phyloP scores from a whole-genome alignment of 2,113 vertebrate genomes.

The Triplophysa tibetana region DNA sequence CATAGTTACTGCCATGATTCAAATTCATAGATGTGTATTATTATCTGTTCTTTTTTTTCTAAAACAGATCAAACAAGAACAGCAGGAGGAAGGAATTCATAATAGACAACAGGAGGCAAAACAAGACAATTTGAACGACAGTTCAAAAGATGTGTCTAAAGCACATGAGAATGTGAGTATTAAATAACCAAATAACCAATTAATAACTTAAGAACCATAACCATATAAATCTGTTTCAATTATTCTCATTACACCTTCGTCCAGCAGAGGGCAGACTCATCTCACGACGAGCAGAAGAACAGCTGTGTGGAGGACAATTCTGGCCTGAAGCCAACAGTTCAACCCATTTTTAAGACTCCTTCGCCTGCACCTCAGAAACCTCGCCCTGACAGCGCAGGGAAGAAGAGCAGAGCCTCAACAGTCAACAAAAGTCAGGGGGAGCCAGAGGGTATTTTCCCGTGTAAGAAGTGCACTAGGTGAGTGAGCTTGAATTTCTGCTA shows the following conservation, averaged over 20 bases:
- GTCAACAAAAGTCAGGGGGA: slow-evolving; percentile 70
- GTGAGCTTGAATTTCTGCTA: neutral
- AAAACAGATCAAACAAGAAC: slow-evolving; percentile 61
- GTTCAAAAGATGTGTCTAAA: slow-evolving; percentile 65
- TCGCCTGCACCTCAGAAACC: slow-evolving; percentile 60
- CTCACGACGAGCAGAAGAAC: slow-evolving; percentile 72
- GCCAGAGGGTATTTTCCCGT: slow-evolving; percentile 89
- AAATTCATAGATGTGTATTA: neutral
- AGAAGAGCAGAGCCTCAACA: slow-evolving; percentile 69
- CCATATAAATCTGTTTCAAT: neutral
- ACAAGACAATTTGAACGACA: slow-evolving; percentile 54
- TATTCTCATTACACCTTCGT: neutral
- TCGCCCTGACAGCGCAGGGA: slow-evolving; percentile 70
- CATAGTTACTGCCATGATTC: neutral
- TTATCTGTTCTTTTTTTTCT: neutral
- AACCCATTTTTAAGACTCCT: slow-evolving; percentile 26
- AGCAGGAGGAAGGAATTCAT: slow-evolving; percentile 54
- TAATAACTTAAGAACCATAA: neutral
- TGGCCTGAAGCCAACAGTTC: slow-evolving; percentile 16
- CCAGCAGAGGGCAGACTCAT: slow-evolving; percentile 74
- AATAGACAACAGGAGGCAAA: slow-evolving; percentile 61
- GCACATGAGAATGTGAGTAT: slow-evolving; percentile 77
- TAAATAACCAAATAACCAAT: neutral
- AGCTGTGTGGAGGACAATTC: slow-evolving; percentile 62
- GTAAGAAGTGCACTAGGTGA: slow-evolving; percentile 96